phyloP scores from a whole-genome alignment of 2,113 vertebrate genomes.

The Panthera leo region DNA sequence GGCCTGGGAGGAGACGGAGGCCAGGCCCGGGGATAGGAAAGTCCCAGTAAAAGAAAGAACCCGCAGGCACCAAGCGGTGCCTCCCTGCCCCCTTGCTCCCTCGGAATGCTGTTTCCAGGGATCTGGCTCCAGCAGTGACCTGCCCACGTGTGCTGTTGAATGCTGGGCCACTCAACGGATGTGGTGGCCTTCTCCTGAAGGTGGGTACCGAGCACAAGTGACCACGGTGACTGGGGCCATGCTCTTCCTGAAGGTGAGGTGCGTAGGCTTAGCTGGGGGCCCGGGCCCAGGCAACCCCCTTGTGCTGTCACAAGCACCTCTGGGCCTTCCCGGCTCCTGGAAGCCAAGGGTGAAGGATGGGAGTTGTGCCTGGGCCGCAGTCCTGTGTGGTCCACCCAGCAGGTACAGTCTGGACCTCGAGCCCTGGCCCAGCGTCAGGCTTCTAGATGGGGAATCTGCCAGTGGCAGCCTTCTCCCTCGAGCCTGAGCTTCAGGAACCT shows the following conservation, averaged over 20 bases:
- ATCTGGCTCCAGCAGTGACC: not conserved
- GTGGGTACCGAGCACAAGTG: not conserved
- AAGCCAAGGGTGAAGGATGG: not conserved
- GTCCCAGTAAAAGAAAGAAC: constrained; percentile 51
- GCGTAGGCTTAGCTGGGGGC: not conserved
- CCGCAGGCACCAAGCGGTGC: not conserved
- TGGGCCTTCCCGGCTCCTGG: not conserved
- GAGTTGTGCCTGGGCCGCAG: rapidly evolving
- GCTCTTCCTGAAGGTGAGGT: not conserved
- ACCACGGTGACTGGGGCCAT: not conserved
- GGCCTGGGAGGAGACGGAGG: not conserved
- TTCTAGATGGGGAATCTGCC: not conserved
- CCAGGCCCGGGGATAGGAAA: not conserved
- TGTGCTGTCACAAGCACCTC: not conserved
- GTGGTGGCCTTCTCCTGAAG: not conserved
- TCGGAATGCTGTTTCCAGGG: not conserved
- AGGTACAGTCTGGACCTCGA: not conserved
- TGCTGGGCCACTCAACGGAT: rapidly evolving
- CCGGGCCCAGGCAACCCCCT: not conserved
- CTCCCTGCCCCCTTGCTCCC: not conserved
- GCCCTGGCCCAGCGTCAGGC: not conserved
- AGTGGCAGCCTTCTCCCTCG: not conserved
- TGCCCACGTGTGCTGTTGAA: not conserved
- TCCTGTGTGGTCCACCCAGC: not conserved
- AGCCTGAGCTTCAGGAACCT: rapidly evolving